Base-by-base conservation (phyloP, 2,888 invertebrate species). In the Gandaritis pyraliata region DNA sequence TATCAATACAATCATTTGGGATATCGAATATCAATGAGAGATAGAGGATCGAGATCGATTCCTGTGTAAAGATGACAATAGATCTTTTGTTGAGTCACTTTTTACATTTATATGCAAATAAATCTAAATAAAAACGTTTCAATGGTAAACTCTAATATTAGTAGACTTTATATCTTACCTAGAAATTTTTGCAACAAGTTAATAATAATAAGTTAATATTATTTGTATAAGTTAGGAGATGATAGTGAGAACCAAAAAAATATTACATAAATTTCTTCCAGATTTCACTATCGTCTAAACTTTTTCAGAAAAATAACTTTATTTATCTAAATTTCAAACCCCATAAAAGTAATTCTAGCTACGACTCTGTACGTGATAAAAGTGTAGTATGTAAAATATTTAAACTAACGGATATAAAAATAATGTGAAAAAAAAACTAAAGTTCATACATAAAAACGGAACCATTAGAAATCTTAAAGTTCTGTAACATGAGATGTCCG, bases 1-100 rank as follows among this genome's bases (percentile, higher is more conserved):
- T 88, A 83, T 86, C 86, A 87, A 87, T 88, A 85, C 74, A 82
- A 87, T 89, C 87, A 88, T 87, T 87, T 87, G 88, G 83, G 78
- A 86, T 82, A 83, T 87, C 89, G 88, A 90, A 90, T 91, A 86
- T 86, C 86, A 87, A 90, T 88, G 85, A 84, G 83, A 85, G 89
- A 90, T 90, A 88, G 85, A 86, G 75, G 83, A 88, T 90, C 86
- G 73, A 77, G 71, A 78, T 82, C 82, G 83, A 87, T 88, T 85
- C 76, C 81, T 77, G 77, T 83, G 82, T 85, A 80, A 81, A 86
- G 88, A 86, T 85, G 77, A 80, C 85, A 85, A 88, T 89, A 88
- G 78, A 62, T 75, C 85, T 85, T 88, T 88, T 90, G 89, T 87
- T 81, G 86, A 88, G 87, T 87, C 88, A 88, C 83, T 80, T 89